Conservation (phyloP, 2,888 invertebrate species). For the Eupithecia insigniata region DNA sequence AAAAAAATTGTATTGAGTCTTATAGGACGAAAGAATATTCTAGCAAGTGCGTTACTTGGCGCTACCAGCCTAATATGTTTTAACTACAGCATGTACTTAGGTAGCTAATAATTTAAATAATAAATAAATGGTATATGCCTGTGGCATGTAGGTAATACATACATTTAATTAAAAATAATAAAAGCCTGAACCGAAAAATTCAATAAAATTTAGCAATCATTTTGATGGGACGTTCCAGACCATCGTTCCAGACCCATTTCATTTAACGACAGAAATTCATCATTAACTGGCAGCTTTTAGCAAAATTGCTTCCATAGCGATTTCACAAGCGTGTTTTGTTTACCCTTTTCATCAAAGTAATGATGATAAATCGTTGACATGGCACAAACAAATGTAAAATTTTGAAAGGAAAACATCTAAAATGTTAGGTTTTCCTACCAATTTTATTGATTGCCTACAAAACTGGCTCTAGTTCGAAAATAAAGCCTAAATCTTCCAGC, state of each 20-base stretch:
- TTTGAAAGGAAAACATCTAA: background rate
- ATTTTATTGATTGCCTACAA: background rate
- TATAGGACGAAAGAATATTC: background rate
- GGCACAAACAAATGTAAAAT: background rate
- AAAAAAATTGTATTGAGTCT: background rate
- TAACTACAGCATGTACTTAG: background rate
- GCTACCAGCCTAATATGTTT: background rate
- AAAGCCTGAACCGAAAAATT: background rate
- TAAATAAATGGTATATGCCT: background rate
- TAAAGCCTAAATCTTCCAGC: background rate
- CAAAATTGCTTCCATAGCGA: slow-evolving; percentile 24
- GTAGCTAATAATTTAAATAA: background rate
- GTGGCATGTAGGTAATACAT: background rate
- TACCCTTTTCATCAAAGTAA: slow-evolving; percentile 12
- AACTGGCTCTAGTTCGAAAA: background rate
- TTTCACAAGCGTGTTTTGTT: slow-evolving; percentile 10
- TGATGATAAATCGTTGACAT: background rate
- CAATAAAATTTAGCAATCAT: slow-evolving; percentile 19
- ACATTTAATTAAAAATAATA: background rate
- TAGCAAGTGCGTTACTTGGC: background rate
- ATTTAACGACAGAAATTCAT: slow-evolving; percentile 29
- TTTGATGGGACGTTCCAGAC: slow-evolving; percentile 20
- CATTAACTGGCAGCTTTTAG: slow-evolving; percentile 26
- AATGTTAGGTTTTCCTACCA: no score
- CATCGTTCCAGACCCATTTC: slow-evolving; percentile 27